Conservation (phyloP, 1,140 invertebrate genomes). For the Papilio helenus region DNA sequence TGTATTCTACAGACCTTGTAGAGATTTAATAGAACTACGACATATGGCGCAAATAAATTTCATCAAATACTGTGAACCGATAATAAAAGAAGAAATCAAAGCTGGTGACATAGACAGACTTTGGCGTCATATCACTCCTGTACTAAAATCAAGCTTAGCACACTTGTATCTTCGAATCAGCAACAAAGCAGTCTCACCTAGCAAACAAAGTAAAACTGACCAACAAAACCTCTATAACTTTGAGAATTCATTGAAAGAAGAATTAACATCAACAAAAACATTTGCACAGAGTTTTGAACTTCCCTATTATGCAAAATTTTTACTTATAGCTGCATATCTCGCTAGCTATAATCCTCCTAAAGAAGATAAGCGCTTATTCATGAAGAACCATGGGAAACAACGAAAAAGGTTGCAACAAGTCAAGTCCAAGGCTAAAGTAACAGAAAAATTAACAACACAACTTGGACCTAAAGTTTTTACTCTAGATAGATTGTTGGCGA, state of each 20-base stretch:
- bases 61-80: slow-evolving; percentile 89
- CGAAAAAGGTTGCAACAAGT: slow-evolving; percentile 84
- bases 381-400: slow-evolving; percentile 88
- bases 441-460: slow-evolving; percentile 83
- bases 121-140: slow-evolving; percentile 90
- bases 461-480: slow-evolving; percentile 92
- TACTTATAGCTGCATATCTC: slow-evolving; percentile 94
- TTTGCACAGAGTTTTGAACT: slow-evolving; percentile 90
- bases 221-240: slow-evolving; percentile 55
- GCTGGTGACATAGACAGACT: slow-evolving; percentile 86
- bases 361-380: slow-evolving; percentile 92
- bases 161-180: slow-evolving; percentile 90
- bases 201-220: slow-evolving; percentile 61
- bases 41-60: slow-evolving; percentile 89
- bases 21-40: slow-evolving; percentile 91
- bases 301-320: slow-evolving; percentile 94
- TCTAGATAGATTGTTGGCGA: slow-evolving; percentile 92
- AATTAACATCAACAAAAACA: slow-evolving; percentile 81
- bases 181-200: slow-evolving; percentile 58
- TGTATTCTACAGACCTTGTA: slow-evolving; percentile 91
- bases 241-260: slow-evolving; percentile 74
- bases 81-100: slow-evolving; percentile 81
- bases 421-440: slow-evolving; percentile 83
- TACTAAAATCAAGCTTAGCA: slow-evolving; percentile 89
- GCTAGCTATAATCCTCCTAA: slow-evolving; percentile 95